Conservation (phyloP, 64 coral and sea anemone species). For the Exaiptasia diaphana region DNA sequence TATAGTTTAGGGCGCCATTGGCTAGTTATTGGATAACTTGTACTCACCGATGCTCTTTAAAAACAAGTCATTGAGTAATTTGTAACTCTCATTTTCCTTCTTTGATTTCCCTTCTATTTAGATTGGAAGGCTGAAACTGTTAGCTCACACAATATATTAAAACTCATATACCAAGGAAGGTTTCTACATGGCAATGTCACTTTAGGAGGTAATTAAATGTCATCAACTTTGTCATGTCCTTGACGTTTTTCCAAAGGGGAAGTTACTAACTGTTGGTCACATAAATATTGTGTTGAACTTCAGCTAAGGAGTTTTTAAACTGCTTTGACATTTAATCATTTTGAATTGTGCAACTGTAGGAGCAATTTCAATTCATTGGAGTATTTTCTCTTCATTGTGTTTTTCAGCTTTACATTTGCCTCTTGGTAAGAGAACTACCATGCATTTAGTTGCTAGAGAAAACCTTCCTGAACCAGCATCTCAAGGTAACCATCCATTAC, state of each 20-base stretch:
- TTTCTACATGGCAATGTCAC: conserved; percentile 99
- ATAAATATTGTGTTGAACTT: too few species aligned
- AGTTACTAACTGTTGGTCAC: background rate
- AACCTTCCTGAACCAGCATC: conserved; percentile 96
- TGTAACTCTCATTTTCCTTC: too few species aligned
- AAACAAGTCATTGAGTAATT: too few species aligned
- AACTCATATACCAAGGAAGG: conserved; percentile 94
- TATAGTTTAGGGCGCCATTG: too few species aligned
- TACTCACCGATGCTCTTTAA: too few species aligned
- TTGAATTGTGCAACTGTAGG: too few species aligned
- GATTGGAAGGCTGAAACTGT: conserved; percentile 88
- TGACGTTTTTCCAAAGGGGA: background rate
- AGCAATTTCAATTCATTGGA: background rate
- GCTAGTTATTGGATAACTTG: too few species aligned
- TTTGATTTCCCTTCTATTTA: conserved; percentile 1
- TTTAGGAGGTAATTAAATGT: conserved; percentile 87
- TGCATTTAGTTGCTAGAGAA: conserved; percentile 96
- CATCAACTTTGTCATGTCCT: too few species aligned
- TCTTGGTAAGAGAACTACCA: conserved; percentile 86
- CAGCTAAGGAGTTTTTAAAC: too few species aligned
- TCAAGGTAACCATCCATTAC: conserved; percentile 65
- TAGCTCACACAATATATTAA: conserved; percentile 88
- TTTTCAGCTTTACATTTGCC: conserved; percentile 80
- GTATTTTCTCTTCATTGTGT: background rate
- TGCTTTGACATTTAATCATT: too few species aligned